phyloP scores from a whole-genome alignment of 2,113 vertebrate genomes.

The Castor canadensis region DNA sequence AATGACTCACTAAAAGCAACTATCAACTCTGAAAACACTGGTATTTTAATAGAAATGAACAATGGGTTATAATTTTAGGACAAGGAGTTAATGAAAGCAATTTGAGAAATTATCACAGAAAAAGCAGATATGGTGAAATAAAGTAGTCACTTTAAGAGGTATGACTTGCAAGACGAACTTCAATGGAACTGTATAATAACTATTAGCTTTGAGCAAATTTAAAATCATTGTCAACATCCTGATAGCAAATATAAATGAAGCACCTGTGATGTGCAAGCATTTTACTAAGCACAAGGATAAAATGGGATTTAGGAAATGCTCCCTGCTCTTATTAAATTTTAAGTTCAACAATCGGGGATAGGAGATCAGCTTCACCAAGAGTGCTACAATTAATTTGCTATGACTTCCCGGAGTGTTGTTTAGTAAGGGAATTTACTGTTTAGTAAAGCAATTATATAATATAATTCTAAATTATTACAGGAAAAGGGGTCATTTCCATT shows the following conservation, averaged over 20 bases:
- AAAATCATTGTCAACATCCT: not conserved
- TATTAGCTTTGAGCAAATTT: not conserved
- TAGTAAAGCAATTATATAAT: too few relatives aligned
- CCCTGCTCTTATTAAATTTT: not conserved
- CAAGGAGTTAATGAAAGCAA: not conserved
- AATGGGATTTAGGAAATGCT: not conserved
- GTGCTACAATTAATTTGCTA: not conserved
- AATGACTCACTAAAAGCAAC: constrained; percentile 19
- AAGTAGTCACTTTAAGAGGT: not conserved
- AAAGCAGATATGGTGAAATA: not conserved
- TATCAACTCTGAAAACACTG: not conserved
- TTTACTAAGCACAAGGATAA: not conserved
- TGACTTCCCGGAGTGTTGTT: not conserved
- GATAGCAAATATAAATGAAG: not conserved
- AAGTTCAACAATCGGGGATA: not conserved
- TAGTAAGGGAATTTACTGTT: not conserved
- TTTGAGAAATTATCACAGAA: not conserved
- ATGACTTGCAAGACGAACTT: not conserved
- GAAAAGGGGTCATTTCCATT: not conserved
- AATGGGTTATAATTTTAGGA: constrained; percentile 23
- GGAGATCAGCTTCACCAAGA: not conserved
- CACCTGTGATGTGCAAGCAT: not conserved
- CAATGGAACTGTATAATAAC: not conserved
- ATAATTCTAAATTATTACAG: not conserved
- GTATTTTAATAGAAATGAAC: constrained; percentile 36